These are phyloP conservation scores for Pseudococcus longispinus DNA, from an alignment of 2,888 invertebrate genomes.

Conservation along the genomic window DNA sequence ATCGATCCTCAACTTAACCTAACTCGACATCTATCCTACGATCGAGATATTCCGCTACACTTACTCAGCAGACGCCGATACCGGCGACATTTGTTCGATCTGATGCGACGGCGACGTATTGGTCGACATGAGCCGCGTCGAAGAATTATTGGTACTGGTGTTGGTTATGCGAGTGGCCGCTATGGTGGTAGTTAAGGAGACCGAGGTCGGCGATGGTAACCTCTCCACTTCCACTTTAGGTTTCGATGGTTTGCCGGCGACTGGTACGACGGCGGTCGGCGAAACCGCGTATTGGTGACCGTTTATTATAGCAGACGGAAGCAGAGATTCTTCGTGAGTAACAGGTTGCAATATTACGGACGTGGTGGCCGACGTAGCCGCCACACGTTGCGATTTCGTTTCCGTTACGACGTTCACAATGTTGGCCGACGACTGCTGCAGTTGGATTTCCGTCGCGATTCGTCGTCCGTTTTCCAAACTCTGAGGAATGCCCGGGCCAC, in stretches of 20 bases:
- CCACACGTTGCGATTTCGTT: not conserved
- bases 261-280: slow-evolving; percentile 61
- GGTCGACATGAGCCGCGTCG: not conserved
- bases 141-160: slow-evolving; percentile 57
- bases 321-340: slow-evolving; percentile 55
- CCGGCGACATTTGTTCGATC: slow-evolving; percentile 45
- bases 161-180: slow-evolving; percentile 44
- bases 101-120: slow-evolving; percentile 4
- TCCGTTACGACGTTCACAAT: slow-evolving; percentile 7
- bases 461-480: not conserved
- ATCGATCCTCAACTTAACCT: not conserved
- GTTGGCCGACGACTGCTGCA: not conserved
- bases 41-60: not conserved
- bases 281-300: slow-evolving; percentile 46
- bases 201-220: slow-evolving; percentile 60
- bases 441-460: not conserved
- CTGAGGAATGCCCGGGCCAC: not conserved
- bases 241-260: slow-evolving; percentile 86
- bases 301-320: slow-evolving; percentile 47
- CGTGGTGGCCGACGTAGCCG: slow-evolving; percentile 30
- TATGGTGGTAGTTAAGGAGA: slow-evolving; percentile 59
- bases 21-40: not conserved
- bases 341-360: slow-evolving; percentile 51
- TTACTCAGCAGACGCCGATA: slow-evolving; percentile 59
- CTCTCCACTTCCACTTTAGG: slow-evolving; percentile 78